Base-by-base conservation (phyloP, 2,113 vertebrate genomes). In the Corythornis vintsioides region DNA sequence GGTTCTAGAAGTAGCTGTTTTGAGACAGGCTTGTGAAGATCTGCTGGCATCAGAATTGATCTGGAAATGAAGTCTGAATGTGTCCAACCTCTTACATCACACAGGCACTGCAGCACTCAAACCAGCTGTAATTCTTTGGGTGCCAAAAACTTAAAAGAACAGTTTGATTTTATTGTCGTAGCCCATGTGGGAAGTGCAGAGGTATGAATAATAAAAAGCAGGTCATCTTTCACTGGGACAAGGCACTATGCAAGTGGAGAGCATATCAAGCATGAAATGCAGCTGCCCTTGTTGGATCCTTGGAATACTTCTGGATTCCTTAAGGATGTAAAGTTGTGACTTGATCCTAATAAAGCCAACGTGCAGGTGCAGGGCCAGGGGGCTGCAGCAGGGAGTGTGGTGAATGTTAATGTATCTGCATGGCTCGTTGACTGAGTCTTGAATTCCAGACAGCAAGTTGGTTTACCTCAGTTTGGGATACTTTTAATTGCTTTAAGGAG, bases 381-480 rank as follows among this genome's bases (percentile, higher is more conserved):
- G 33, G 26, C 47, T 75, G 33, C 48, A 53, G 29, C 28, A 1
- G 15, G 12, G 6, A 1, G 0, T 28, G 15, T 25, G 22, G 22
- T 8, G 8, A 50, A 24, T 24, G 9, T 50, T 43, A 14, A 11
- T 0, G 2, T 12, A n/a, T 60, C 61, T 61, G 19, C 6, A 0
- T 13, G 56, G 57, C 60, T 83, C 15, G 5, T 16, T 66, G 63
- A 47, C 6, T 4, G 35, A 75, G 26, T 28, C 42, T 48, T 38
- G 65, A 55, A 47, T 43, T 83, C 52, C 18, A 43, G 47, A 19
- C 35, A 71, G 47, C 15, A 72, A 29, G 22, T 24, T 66, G 38
- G 26, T 67, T 67, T 67, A 26, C 4, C 38, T 31, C 11, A 7
- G 15, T 55, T 64, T 87, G 43, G 19, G 70, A 25, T 57, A 31